A percentile compares a stretch with the other conserved stretches of the same genome.
Evolutionary conservation across 2,797 vertebrate genomes (phyloP).

Genomic region (Scolopax rusticola): DNA sequence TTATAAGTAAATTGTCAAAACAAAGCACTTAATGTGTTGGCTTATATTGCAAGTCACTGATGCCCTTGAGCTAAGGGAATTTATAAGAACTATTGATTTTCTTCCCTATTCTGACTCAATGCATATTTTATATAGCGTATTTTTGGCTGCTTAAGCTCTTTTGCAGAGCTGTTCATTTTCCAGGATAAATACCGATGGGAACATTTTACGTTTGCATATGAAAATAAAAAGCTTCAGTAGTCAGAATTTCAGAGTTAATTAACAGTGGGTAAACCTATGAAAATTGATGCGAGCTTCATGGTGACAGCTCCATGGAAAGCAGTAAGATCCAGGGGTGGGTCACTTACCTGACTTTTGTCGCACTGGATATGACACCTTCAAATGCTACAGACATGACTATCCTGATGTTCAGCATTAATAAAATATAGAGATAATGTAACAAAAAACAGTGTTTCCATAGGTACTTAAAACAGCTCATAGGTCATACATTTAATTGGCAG

Average conservation of each 20-base stretch:
- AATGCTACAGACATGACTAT: background rate
- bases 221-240: background rate
- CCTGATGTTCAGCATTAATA: background rate
- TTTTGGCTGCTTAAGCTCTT: constrained; percentile 14
- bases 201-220: background rate
- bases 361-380: background rate
- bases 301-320: background rate
- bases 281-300: background rate
- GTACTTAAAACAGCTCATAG: background rate
- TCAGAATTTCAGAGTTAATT: constrained; percentile 12
- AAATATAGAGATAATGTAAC: background rate
- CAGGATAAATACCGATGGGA: constrained; percentile 16
- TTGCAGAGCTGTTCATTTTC: constrained; percentile 1
- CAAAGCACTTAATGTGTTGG: constrained; percentile 44
- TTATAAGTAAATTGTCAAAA: constrained; percentile 61
- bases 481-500: background rate
- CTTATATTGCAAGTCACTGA: background rate
- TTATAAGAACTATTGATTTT: constrained; percentile 60
- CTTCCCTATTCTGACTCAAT: background rate
- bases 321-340: background rate
- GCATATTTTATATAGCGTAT: constrained; percentile 36
- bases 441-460: accelerated
- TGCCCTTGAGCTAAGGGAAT: constrained; percentile 39
- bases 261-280: background rate
- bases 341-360: background rate